Evolutionary conservation across 2,113 vertebrate genomes (phyloP), one percentile per base, ranked within the genome.

Genomic region (Hepsetus odoe): DNA sequence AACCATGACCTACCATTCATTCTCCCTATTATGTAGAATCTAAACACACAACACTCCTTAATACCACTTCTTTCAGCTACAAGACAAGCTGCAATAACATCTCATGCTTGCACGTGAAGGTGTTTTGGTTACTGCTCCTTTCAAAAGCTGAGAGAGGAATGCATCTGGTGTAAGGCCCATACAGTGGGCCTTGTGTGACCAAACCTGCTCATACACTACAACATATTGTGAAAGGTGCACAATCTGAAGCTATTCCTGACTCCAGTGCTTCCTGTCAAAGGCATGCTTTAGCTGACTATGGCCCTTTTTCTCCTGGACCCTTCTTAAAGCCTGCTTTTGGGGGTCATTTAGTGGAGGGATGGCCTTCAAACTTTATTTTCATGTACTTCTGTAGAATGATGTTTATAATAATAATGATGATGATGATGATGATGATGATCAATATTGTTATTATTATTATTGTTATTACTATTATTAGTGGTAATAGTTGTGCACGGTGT

Each of bases 11-110:
- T 35, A 35, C 40, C 38, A 18, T 74, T 66, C 64, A 66, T 66
- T 38, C 64, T 14, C 30, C 22, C 2, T 8, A 28, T 30, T 68
- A 24, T 5, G 49, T 30, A 5, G n/a, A 35, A 33, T 28, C 33
- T 46, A 69, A 77, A 77, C 66, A 77, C 66, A 44, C 53, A 46
- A 69, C 26, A 18, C 16, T 22, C 46, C 53, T 71, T 53, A 51
- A 20, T 20, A 58, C 8, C 40, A 14, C 22, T 56, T 20, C 10
- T 33, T 13, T 51, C 42, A 28, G 28, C 44, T 26, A 72, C 44
- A 64, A 51, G 68, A 64, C 72, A 53, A 35, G 32, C 58, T 71
- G 68, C 56, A 70, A 71, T 61, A 71, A 78, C 66, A 71, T 78
- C 67, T 70, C 55, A 11, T 35, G 46, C 67, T 40, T 71, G 42